Percentiles rank a stretch among this genome's conserved stretches.
phyloP scores from a whole-genome alignment of 2,888 invertebrate species.

The Colostygia pectinataria region DNA sequence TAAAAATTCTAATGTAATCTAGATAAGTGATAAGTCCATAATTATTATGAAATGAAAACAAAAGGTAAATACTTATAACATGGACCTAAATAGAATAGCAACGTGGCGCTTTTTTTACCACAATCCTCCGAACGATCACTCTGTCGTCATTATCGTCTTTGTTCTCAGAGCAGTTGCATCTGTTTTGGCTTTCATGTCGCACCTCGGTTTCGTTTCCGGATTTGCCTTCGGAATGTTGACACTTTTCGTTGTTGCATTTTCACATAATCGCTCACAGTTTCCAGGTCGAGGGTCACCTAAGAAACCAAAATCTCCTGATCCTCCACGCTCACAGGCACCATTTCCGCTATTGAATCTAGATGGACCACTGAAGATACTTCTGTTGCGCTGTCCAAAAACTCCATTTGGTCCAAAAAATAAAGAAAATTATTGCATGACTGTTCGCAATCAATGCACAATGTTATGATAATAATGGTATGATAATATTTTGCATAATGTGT shows the following conservation, averaged over 20 bases:
- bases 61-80: neutral
- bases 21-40: too few species aligned
- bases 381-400: neutral
- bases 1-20: too few species aligned
- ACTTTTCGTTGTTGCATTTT: too few species aligned
- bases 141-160: conserved; percentile 29
- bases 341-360: neutral
- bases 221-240: conserved; percentile 16
- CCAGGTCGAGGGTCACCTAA: neutral
- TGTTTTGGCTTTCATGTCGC: conserved; percentile 17
- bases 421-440: too few species aligned
- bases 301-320: conserved; percentile 10
- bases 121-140: conserved; percentile 25
- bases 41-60: too few species aligned
- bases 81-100: conserved; percentile 26
- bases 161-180: conserved; percentile 6
- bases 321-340: neutral
- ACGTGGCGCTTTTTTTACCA: conserved; percentile 24
- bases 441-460: too few species aligned
- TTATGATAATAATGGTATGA: too few species aligned
- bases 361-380: neutral
- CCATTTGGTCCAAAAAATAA: neutral
- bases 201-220: conserved; percentile 23
- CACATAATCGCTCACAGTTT: too few species aligned
- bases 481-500: too few species aligned